These are phyloP conservation scores for Ctenodactylus gundi DNA, from an alignment of 2,113 vertebrate genomes.

Conservation along the genomic window DNA sequence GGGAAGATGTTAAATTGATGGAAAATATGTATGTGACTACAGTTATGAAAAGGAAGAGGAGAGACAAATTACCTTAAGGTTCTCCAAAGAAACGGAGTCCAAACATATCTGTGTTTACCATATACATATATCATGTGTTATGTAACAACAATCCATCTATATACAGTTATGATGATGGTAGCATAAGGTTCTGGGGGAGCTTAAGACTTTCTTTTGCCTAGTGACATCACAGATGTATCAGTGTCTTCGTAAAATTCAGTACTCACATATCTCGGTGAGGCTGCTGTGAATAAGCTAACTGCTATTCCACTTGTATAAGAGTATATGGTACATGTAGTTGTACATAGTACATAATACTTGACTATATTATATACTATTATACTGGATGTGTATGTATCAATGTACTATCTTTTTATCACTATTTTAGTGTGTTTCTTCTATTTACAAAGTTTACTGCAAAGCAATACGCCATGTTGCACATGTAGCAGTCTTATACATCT, in stretches of 20 bases:
- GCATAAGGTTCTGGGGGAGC: neutral
- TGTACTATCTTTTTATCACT: neutral
- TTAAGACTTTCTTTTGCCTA: neutral
- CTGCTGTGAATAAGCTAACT: neutral
- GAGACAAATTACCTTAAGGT: neutral
- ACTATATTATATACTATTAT: no score
- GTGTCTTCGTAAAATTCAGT: neutral
- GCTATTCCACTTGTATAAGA: neutral
- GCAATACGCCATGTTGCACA: neutral
- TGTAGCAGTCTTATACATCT: neutral
- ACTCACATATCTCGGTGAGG: neutral
- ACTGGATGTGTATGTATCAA: neutral
- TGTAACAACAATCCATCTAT: neutral
- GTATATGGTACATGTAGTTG: neutral
- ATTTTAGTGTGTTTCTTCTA: neutral
- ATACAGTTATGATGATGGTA: neutral
- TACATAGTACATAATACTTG: neutral
- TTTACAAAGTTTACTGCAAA: neutral
- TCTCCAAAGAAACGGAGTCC: neutral
- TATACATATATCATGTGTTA: neutral
- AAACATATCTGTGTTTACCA: neutral
- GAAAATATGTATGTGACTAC: neutral
- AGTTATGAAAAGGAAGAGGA: neutral
- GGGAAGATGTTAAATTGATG: neutral
- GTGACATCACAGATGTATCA: neutral